Evolutionary conservation across 2,113 vertebrate species (phyloP).

Genomic region (Nyctereutes procyonoides): DNA sequence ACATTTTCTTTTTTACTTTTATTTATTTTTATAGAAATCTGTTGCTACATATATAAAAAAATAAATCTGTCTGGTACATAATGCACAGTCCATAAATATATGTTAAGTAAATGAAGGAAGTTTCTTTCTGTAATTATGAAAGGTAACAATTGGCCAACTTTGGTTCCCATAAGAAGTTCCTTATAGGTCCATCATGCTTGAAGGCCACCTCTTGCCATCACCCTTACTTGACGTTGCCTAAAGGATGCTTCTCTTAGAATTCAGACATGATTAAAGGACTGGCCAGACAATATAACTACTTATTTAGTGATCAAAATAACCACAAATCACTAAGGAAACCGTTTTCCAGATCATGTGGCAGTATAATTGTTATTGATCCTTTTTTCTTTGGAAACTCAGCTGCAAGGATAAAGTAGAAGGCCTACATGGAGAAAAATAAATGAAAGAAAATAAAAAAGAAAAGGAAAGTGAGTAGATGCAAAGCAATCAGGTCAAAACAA

Average conservation of each 20-base stretch:
- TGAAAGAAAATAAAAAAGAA: conserved; percentile 44
- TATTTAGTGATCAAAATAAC: conserved; percentile 82
- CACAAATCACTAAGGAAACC: conserved; percentile 73
- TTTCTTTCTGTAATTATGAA: not conserved
- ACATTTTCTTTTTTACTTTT: not conserved
- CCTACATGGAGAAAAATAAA: conserved; percentile 20
- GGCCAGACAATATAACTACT: conserved; percentile 67
- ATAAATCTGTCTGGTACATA: not conserved
- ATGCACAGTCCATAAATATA: not conserved
- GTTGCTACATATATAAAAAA: not conserved
- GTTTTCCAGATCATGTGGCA: conserved; percentile 63
- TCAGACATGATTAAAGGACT: conserved; percentile 71
- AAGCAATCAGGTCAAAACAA: not conserved
- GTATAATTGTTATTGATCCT: conserved; percentile 75
- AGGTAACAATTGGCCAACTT: not conserved
- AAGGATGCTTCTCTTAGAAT: conserved; percentile 54
- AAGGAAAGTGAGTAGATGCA: not conserved
- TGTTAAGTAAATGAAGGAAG: not conserved
- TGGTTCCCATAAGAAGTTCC: not conserved
- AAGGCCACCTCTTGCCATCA: not conserved
- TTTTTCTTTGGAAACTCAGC: conserved; percentile 60
- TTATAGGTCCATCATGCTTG: rapidly evolving
- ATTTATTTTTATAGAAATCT: not conserved
- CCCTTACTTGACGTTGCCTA: not conserved
- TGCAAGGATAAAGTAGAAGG: not conserved